Evolutionary conservation across 2,113 vertebrate species (phyloP), one percentile per base, ranked within the genome.

Genomic region (Nematolebias whitei): DNA sequence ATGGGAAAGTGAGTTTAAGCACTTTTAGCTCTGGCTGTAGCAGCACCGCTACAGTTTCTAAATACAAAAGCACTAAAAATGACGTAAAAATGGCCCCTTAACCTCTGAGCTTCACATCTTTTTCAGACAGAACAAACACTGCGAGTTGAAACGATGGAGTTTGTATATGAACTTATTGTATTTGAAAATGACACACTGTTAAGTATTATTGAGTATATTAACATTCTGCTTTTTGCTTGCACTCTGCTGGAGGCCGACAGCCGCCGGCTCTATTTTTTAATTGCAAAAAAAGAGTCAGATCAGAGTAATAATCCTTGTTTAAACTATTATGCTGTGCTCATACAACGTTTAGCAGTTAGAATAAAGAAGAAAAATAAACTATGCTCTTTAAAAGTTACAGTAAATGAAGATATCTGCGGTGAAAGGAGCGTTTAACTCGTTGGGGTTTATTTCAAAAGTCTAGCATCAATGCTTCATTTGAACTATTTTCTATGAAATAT

Each of bases 1-100:
- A 54, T 73, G 63, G 79, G 51, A 73, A 58, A 71, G 44, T 43
- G 47, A 69, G 51, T 61, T 56, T 39, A 5, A 53, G 54, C 11
- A 12, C 26, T 54, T 39, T 59, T 11, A 44, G 4, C 5, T 14
- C 49, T 64, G 2, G 19, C 26, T 50, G 18, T 43, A 35, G 13
- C 43, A 50, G 26, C 47, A 24, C 22, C 38, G 5, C 49, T 23
- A 1, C 40, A 22, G 4, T 55, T n/a, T 4, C 12, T 26, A 0
- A 18, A 24, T 41, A 32, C 43, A 48, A 2, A 10, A 32, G 49
- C 38, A 10, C 48, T 14, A 13, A 16, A 49, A 57, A 9, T 4
- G 20, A 43, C 53, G 22, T 0, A 0, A 47, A 1, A 29, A 38
- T 41, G n/a, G 1, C 12, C 52, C 9, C 58, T 49, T 67, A 50